Evolutionary conservation across 2,113 vertebrate genomes (phyloP), one percentile per base, ranked within the genome.

Genomic region (Genyomyrus donnyi): DNA sequence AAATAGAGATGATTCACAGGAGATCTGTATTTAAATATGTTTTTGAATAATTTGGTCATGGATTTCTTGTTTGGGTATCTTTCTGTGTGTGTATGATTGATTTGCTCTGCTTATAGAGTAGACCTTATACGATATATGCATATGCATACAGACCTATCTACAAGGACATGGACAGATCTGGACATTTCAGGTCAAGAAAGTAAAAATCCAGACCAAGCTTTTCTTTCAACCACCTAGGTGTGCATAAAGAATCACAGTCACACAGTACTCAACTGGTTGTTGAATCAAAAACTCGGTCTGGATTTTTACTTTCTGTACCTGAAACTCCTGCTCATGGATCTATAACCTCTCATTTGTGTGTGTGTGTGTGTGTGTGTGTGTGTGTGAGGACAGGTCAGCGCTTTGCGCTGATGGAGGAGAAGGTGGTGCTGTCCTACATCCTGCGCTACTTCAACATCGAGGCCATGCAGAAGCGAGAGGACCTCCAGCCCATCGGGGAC

Each of bases 331-430:
- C n/a, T 3, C 10, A 27, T 13, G 62, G 62, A 27, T 66, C 10
- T 66, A 27, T 66, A 66, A 27, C 3, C n/a, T 27, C n/a, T 66
- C 0, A 3, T 11, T 11, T 66, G 62, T 70, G 21, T 66, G 48
- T 49, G 48, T 17, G 13, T 17, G 10, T 50, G 19, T 80, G 21
- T 39, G 27, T 13, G 46, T 87, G 21, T n/a, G 24, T 31, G 1
- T 58, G 53, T 85, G 35, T 35, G 77, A 35, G 85, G 31, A 0
- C 91, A 99, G 98, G 98, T 91, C 98, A 99, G 88, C 97, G 95
- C 15, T 99, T 99, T 91, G 98, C 98, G 10, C 86, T 96, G 8
- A 97, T 99, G 95, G 98, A 99, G 92, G 98, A 99, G 93, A 99
- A 99, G 91, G 92, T 96, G 85, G 21, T 99, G 80, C 89, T 99